phyloP scores from a whole-genome alignment of 30 jellyfish, hydroid and myxozoan genomes.

The Cassiopea andromeda region DNA sequence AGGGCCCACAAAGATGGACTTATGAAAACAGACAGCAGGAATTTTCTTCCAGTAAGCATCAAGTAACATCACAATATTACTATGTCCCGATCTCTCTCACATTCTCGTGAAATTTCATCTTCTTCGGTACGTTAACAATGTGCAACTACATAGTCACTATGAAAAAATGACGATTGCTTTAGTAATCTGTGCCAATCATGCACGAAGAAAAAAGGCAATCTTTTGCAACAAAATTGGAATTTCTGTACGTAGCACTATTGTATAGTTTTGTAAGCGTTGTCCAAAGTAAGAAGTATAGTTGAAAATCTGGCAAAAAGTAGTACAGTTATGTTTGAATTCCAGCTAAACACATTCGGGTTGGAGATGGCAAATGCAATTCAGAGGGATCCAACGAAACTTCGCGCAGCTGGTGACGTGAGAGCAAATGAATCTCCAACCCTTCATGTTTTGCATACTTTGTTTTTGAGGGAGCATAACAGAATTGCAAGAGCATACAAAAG shows the following conservation, averaged over 20 bases:
- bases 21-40: slow-evolving; percentile 24
- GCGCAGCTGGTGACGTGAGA: slow-evolving; percentile 86
- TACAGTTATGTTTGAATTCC: not conserved
- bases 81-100: no score
- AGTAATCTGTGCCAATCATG: no score
- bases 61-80: not conserved
- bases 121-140: no score
- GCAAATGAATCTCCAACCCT: slow-evolving; percentile 85
- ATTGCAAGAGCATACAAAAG: not conserved
- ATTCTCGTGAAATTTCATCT: no score
- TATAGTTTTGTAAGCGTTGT: no score
- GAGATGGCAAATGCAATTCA: slow-evolving; percentile 77
- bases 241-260: no score
- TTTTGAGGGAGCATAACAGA: slow-evolving; percentile 88
- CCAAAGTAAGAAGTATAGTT: no score
- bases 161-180: no score
- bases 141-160: no score
- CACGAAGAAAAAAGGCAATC: no score
- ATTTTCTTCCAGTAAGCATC: slow-evolving; percentile 22
- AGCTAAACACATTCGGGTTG: slow-evolving; percentile 54
- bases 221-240: no score
- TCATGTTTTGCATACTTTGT: slow-evolving; percentile 68
- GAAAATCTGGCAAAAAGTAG: no score
- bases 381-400: slow-evolving; percentile 71
- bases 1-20: slow-evolving; percentile 38